These are phyloP conservation scores for Congeria kusceri DNA, from an alignment of 2,888 invertebrate species.

Conservation along the genomic window DNA sequence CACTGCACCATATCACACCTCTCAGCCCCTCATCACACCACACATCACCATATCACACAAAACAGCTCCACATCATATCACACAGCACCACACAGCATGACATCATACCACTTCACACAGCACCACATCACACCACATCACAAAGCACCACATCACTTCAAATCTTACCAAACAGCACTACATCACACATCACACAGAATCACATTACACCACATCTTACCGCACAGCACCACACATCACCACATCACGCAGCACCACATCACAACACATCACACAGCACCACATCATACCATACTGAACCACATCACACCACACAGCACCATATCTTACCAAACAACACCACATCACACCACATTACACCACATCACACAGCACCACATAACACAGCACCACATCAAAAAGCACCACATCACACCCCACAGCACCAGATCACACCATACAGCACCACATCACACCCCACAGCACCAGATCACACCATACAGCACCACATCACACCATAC, in stretches of 20 bases:
- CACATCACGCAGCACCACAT: conserved; percentile 19
- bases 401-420: conserved; percentile 20
- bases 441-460: conserved; percentile 12
- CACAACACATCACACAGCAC: conserved; percentile 18
- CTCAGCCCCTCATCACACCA: conserved; percentile 1
- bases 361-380: conserved; percentile 11
- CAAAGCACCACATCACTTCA: conserved; percentile 18
- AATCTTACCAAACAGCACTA: conserved; percentile 15
- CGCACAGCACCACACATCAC: conserved; percentile 17
- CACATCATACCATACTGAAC: conserved; percentile 9
- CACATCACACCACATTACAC: conserved; percentile 11
- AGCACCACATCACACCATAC: conserved; percentile 19
- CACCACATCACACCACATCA: conserved; percentile 16
- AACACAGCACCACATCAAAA: conserved; percentile 6
- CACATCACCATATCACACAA: conserved; percentile 8
- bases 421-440: conserved; percentile 18
- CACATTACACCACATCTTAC: conserved; percentile 20
- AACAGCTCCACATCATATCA: conserved; percentile 10
- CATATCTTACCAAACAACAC: conserved; percentile 7
- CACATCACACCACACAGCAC: conserved; percentile 18
- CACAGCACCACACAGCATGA: conserved; percentile 10
- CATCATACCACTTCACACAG: conserved; percentile 12
- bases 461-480: conserved; percentile 11
- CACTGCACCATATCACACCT: conserved; percentile 1
- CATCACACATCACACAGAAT: conserved; percentile 15